These are phyloP conservation scores for Pampus argenteus DNA, from an alignment of 2,797 vertebrate genomes.

Conservation along the genomic window DNA sequence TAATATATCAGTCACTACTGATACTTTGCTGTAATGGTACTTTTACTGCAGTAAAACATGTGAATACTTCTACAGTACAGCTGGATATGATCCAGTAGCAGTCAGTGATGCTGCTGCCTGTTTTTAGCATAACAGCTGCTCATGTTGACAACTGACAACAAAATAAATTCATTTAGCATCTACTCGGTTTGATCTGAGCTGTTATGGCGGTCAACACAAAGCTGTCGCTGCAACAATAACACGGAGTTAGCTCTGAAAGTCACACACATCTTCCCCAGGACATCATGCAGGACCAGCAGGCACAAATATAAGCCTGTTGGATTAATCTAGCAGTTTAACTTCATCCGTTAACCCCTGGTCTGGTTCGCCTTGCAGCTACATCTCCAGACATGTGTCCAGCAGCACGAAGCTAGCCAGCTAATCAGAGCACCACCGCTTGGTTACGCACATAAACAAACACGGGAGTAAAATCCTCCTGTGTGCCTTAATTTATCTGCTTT, in stretches of 20 bases:
- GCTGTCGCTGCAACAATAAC: not conserved
- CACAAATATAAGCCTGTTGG: accelerated
- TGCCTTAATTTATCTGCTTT: accelerated
- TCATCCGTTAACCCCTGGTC: too few relatives aligned
- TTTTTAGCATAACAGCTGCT: not conserved
- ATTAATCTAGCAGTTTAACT: not conserved
- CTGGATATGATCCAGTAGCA: not conserved
- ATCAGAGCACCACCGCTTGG: slow-evolving; percentile 39
- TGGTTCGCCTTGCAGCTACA: not conserved
- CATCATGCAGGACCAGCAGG: not conserved
- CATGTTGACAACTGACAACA: not conserved
- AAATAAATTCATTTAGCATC: not conserved
- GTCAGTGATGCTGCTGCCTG: not conserved
- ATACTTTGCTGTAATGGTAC: too few relatives aligned
- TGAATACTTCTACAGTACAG: too few relatives aligned
- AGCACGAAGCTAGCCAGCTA: slow-evolving; percentile 26
- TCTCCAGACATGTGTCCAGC: slow-evolving; percentile 54
- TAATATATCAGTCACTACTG: too few relatives aligned
- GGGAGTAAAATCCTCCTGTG: not conserved
- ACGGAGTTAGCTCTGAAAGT: not conserved
- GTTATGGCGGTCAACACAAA: not conserved
- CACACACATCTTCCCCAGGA: not conserved
- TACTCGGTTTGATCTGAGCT: not conserved
- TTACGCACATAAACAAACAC: slow-evolving; percentile 35
- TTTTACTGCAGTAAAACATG: too few relatives aligned